These are phyloP conservation scores for Cuculus canorus DNA, from an alignment of 2,797 vertebrate genomes.

Conservation along the genomic window DNA sequence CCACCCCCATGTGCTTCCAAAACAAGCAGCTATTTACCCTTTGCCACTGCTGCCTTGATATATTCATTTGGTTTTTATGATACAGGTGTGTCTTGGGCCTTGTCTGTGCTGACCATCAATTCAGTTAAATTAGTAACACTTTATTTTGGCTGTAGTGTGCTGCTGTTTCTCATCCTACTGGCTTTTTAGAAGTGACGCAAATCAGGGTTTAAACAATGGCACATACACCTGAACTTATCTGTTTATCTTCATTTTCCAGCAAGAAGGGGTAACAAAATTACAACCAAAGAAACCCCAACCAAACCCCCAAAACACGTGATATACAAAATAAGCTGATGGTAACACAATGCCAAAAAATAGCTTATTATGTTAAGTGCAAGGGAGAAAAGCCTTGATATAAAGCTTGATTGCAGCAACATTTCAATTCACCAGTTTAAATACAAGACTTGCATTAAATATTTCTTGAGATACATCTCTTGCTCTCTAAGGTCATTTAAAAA, in stretches of 20 bases:
- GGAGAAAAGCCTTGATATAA: constrained; percentile 87
- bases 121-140: not conserved
- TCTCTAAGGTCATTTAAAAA: constrained; percentile 66
- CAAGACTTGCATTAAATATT: constrained; percentile 88
- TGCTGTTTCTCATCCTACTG: not conserved
- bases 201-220: not conserved
- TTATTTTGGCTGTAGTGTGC: rapidly evolving
- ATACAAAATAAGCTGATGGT: constrained; percentile 86
- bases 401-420: constrained; percentile 84
- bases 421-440: constrained; percentile 88
- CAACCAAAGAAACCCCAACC: not conserved
- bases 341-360: constrained; percentile 87
- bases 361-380: constrained; percentile 90
- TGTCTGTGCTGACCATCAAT: not conserved
- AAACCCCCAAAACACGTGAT: constrained; percentile 59
- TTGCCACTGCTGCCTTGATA: not conserved
- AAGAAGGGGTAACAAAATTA: constrained; percentile 71
- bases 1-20: not conserved
- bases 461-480: constrained; percentile 79
- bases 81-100: not conserved
- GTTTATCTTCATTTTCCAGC: constrained; percentile 75
- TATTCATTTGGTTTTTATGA: not conserved
- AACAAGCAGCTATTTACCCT: not conserved
- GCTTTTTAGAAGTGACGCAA: not conserved
- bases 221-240: constrained; percentile 27